Conservation (phyloP, 2,888 invertebrate genomes). For the Lithophane semibrunnea region DNA sequence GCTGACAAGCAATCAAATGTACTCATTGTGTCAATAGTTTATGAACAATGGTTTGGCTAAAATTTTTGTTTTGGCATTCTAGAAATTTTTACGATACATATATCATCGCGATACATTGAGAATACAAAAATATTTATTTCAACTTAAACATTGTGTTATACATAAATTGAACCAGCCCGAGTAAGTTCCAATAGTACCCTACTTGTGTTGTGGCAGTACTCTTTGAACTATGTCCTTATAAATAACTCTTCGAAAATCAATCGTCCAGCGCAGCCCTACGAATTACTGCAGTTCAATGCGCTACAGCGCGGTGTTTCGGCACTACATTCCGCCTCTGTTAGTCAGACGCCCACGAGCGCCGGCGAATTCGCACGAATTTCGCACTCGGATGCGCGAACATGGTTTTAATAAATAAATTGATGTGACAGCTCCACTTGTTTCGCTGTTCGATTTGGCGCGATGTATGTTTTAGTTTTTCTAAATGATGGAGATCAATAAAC, state of each 20-base stretch:
- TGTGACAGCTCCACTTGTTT: slow-evolving; percentile 65
- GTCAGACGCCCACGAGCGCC: slow-evolving; percentile 68
- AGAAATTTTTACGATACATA: neutral
- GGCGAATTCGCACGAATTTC: slow-evolving; percentile 59
- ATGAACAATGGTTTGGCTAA: slow-evolving; percentile 4
- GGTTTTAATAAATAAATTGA: slow-evolving; percentile 62
- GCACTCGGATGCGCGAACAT: slow-evolving; percentile 65
- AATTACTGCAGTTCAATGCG: slow-evolving; percentile 72
- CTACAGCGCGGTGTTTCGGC: slow-evolving; percentile 58
- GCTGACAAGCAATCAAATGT: slow-evolving; percentile 13
- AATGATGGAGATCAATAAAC: slow-evolving; percentile 57
- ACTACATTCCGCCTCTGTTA: slow-evolving; percentile 69
- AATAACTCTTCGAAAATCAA: slow-evolving; percentile 3
- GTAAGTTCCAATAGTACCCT: no score
- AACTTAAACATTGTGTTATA: no score
- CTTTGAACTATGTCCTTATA: neutral
- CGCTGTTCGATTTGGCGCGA: slow-evolving; percentile 42
- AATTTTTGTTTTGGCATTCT: neutral
- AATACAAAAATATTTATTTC: no score
- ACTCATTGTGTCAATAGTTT: neutral
- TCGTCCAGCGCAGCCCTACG: slow-evolving; percentile 48
- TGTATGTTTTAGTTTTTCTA: slow-evolving; percentile 56
- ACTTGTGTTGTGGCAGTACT: neutral
- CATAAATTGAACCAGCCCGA: no score
- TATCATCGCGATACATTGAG: neutral